Evolutionary conservation across 2,888 invertebrate species (phyloP).

Genomic region (Apomyelois bistriatella): DNA sequence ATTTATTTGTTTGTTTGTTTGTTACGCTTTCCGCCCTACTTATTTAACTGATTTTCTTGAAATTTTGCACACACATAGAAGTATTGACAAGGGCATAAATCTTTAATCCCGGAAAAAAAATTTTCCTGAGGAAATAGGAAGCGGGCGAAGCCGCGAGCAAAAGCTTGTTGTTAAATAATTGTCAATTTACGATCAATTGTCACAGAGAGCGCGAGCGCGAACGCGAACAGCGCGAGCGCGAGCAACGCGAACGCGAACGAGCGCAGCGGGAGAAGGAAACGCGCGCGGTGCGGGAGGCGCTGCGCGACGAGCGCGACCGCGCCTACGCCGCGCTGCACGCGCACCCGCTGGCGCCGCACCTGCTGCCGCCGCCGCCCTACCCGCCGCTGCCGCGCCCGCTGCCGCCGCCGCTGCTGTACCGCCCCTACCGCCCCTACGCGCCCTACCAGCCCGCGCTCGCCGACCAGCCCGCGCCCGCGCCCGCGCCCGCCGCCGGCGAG

Average conservation of each 20-base stretch:
- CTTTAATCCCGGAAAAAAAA: no score
- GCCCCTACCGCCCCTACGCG: slow-evolving; percentile 54
- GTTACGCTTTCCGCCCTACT: no score
- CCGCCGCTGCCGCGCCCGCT: slow-evolving; percentile 40
- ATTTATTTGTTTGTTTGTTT: no score
- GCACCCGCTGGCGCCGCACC: slow-evolving; percentile 35
- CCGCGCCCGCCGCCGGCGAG: slow-evolving; percentile 22
- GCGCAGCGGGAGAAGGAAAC: slow-evolving; percentile 56
- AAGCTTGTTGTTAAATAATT: no score
- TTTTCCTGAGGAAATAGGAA: no score
- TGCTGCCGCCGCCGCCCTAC: slow-evolving; percentile 43
- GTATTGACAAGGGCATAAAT: no score
- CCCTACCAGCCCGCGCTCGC: slow-evolving; percentile 36
- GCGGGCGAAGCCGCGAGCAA: no score
- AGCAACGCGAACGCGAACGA: slow-evolving; percentile 49
- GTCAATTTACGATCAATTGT: neutral
- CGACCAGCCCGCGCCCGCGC: slow-evolving; percentile 33
- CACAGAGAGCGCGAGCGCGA: slow-evolving; percentile 43
- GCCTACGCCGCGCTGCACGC: slow-evolving; percentile 39
- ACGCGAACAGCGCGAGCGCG: slow-evolving; percentile 66
- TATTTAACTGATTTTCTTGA: no score
- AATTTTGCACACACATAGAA: no score
- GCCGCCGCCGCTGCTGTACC: slow-evolving; percentile 56
- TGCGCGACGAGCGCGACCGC: slow-evolving; percentile 52
- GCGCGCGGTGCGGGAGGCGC: slow-evolving; percentile 60